Evolutionary conservation across 2,113 vertebrate species (phyloP).

Genomic region (Centropus unirufus): DNA sequence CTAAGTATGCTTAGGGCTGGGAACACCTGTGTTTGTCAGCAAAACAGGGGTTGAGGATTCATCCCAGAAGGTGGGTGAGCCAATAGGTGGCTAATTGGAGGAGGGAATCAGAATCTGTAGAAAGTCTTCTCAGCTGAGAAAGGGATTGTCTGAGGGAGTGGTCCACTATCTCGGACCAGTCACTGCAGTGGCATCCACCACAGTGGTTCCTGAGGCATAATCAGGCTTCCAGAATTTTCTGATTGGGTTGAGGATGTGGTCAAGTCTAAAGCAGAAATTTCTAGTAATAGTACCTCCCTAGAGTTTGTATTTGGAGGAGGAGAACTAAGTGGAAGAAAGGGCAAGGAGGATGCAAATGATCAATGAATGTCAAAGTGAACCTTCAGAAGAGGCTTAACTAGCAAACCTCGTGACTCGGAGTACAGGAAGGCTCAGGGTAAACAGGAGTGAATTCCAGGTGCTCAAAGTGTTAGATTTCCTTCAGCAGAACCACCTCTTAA

Average conservation of each 20-base stretch:
- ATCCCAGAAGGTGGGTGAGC: background rate
- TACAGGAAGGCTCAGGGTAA: background rate
- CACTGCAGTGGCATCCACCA: background rate
- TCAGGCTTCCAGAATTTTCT: background rate
- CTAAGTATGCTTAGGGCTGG: background rate
- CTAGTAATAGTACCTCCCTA: background rate
- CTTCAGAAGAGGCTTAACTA: background rate
- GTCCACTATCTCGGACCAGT: background rate
- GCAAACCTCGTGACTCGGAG: background rate
- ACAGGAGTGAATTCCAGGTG: background rate
- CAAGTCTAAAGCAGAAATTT: background rate
- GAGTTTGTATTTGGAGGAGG: background rate
- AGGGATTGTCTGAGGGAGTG: background rate
- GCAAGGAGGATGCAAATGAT: background rate
- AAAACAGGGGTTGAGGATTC: background rate
- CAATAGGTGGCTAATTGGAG: background rate
- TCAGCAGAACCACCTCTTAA: background rate
- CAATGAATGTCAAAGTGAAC: background rate
- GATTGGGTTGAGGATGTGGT: background rate
- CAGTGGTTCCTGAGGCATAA: background rate
- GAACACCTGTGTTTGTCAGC: background rate
- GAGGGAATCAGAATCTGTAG: background rate
- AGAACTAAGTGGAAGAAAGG: background rate
- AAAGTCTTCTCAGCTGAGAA: background rate
- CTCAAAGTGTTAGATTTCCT: background rate